These are phyloP conservation scores for Actinernus sp. DNA, from an alignment of 92 coral and sea anemone species.

Conservation along the genomic window DNA sequence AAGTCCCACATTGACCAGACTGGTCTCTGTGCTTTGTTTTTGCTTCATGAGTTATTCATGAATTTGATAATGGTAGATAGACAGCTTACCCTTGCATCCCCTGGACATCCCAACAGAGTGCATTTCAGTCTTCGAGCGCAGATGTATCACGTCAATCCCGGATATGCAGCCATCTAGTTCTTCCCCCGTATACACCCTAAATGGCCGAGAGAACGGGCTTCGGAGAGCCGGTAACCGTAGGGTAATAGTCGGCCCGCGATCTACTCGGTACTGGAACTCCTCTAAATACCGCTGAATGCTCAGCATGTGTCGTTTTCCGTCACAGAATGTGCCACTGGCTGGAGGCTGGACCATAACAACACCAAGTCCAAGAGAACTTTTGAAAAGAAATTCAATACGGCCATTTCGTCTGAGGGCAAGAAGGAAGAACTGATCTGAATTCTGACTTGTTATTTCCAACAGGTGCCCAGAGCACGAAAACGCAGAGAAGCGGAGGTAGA, in stretches of 20 bases:
- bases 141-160: constrained; percentile 30
- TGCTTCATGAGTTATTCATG: no score
- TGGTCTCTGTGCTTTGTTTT: no score
- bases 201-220: constrained; percentile 42
- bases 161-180: constrained; percentile 62
- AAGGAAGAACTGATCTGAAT: constrained; percentile 43
- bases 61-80: no score
- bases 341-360: constrained; percentile 12
- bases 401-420: constrained; percentile 24
- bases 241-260: constrained; percentile 2
- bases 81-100: constrained; percentile 22
- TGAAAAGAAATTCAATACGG: constrained; percentile 9
- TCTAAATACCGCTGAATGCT: constrained; percentile 17
- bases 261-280: constrained; percentile 21
- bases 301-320: constrained; percentile 25
- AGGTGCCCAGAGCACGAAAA: constrained; percentile 56
- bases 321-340: constrained; percentile 33
- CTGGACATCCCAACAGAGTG: constrained; percentile 22
- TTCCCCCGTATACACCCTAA: constrained; percentile 36
- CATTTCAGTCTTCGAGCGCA: not conserved
- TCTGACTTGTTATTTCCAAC: constrained; percentile 56
- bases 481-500: constrained; percentile 64
- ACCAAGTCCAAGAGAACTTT: constrained; percentile 29
- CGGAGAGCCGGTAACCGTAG: constrained; percentile 5
- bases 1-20: no score